phyloP scores from a whole-genome alignment of 2,797 vertebrate species.

The Masticophis lateralis region DNA sequence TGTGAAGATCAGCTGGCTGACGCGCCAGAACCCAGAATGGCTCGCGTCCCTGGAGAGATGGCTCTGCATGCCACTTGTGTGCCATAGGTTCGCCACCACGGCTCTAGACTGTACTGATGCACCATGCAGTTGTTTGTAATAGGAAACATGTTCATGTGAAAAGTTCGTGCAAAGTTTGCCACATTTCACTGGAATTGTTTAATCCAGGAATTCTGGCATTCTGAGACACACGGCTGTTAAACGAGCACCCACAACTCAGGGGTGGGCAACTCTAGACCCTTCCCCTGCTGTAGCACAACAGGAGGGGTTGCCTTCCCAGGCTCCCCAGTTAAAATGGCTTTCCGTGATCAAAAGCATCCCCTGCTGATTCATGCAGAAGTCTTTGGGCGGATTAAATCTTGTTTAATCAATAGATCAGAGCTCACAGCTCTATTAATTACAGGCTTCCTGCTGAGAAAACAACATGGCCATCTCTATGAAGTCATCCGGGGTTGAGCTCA shows the following conservation, averaged over 20 bases:
- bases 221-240: background rate
- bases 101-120: background rate
- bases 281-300: background rate
- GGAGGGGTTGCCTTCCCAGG: too few relatives aligned
- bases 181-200: background rate
- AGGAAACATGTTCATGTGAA: background rate
- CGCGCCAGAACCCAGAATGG: too few relatives aligned
- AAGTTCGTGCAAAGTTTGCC: background rate
- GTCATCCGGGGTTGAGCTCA: background rate
- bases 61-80: too few relatives aligned
- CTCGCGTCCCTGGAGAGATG: too few relatives aligned
- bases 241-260: background rate
- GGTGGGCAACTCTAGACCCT: background rate
- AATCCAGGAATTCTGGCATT: background rate
- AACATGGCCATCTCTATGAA: background rate
- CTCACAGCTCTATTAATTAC: background rate
- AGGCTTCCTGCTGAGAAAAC: background rate
- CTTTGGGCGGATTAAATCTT: background rate
- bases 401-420: conserved; percentile 6
- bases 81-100: too few relatives aligned
- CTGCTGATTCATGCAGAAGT: background rate
- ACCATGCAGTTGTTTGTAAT: background rate
- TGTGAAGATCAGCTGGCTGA: too few relatives aligned
- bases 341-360: background rate
- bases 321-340: background rate